Evolutionary conservation across 2,888 invertebrate species (phyloP).

Genomic region (Argyresthia albistria): DNA sequence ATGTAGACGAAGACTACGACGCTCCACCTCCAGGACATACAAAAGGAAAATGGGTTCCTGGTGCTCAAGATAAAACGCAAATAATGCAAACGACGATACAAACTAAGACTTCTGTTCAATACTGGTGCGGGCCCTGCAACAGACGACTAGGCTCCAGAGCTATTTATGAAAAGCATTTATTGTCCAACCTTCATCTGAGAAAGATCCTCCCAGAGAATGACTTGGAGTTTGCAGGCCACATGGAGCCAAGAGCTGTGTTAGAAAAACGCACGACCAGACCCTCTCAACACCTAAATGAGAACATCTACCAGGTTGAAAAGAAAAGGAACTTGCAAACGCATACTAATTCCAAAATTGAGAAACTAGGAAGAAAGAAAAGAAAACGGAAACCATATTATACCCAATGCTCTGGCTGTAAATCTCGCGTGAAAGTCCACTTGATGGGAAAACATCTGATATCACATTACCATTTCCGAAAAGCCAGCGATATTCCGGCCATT

Average conservation of each 20-base stretch:
- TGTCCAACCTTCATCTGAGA: conserved; percentile 80
- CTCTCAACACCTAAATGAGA: conserved; percentile 40
- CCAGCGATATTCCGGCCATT: conserved; percentile 70
- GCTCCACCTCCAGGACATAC: conserved; percentile 80
- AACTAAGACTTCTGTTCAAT: conserved; percentile 71
- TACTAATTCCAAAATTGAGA: conserved; percentile 9
- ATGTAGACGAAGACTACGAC: conserved; percentile 63
- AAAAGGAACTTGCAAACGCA: conserved; percentile 17
- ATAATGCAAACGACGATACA: conserved; percentile 67
- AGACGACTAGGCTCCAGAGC: conserved; percentile 80
- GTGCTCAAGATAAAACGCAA: conserved; percentile 66
- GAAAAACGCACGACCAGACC: conserved; percentile 47
- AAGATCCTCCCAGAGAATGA: conserved; percentile 78
- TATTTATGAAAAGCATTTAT: conserved; percentile 83
- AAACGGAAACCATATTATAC: conserved; percentile 73
- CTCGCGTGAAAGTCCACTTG: conserved; percentile 76
- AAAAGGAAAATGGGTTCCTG: conserved; percentile 88
- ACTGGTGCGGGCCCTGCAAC: conserved; percentile 88
- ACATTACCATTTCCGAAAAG: conserved; percentile 86
- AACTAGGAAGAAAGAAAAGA: conserved; percentile 49
- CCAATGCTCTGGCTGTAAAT: conserved; percentile 81
- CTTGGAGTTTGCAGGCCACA: conserved; percentile 73
- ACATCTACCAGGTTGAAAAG: conserved; percentile 32
- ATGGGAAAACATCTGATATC: conserved; percentile 91
- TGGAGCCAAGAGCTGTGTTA: conserved; percentile 32